phyloP scores from a whole-genome alignment of 2,797 vertebrate species.

The Agapornis canus region DNA sequence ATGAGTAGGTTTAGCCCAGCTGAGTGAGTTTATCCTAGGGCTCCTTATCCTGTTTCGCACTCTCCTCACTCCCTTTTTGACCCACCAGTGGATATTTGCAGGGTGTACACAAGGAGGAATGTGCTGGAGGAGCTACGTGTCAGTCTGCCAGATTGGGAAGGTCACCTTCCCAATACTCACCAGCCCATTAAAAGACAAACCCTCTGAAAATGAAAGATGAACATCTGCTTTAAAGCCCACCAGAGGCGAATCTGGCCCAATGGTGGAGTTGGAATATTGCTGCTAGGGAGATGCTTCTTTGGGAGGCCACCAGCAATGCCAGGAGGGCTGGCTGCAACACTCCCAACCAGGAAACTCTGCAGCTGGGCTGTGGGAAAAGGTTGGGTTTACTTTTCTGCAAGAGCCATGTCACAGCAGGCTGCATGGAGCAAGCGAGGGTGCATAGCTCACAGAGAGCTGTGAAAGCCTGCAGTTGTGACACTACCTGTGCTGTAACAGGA shows the following conservation, averaged over 20 bases:
- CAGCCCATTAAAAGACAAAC: background rate
- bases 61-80: background rate
- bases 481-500: background rate
- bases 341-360: background rate
- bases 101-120: accelerated
- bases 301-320: background rate
- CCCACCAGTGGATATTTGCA: background rate
- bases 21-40: background rate
- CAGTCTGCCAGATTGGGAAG: background rate
- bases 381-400: background rate
- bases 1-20: background rate
- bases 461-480: background rate
- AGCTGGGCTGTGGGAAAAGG: background rate
- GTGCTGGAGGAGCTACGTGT: accelerated
- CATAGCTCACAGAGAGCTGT: background rate
- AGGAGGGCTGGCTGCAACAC: background rate
- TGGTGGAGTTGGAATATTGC: accelerated
- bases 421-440: accelerated
- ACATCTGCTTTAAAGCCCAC: background rate
- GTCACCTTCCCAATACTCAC: background rate
- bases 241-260: background rate
- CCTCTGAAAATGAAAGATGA: background rate
- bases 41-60: background rate
- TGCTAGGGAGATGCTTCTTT: background rate
- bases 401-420: background rate